phyloP scores from a whole-genome alignment of 2,888 invertebrate species.

The Drosophila phalerata region DNA sequence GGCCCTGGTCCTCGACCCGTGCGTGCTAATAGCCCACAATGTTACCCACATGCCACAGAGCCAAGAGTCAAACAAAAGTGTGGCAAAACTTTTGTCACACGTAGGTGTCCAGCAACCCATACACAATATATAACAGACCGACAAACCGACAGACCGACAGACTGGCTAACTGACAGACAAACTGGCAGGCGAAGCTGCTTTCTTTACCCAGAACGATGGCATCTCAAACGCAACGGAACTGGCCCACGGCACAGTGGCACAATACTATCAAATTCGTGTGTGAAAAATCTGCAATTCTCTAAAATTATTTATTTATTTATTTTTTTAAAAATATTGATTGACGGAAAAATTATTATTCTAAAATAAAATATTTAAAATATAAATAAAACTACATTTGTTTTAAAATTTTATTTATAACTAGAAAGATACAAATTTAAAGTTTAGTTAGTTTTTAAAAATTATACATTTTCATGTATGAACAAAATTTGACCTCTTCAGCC shows the following conservation, averaged over 20 bases:
- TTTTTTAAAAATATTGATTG: too few relatives aligned
- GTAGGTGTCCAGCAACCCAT: slow-evolving; percentile 66
- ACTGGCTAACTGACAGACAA: slow-evolving; percentile 19
- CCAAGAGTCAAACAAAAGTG: slow-evolving; percentile 70
- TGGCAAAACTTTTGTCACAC: slow-evolving; percentile 80
- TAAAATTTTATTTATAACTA: not conserved
- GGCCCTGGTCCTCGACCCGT: slow-evolving; percentile 41
- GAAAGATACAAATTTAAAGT: too few relatives aligned
- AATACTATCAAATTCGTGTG: not conserved
- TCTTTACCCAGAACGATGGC: slow-evolving; percentile 80
- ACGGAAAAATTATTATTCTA: too few relatives aligned
- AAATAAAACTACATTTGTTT: not conserved
- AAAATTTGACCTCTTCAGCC: not conserved
- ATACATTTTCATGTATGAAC: not conserved
- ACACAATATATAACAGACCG: slow-evolving; percentile 69
- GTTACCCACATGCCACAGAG: slow-evolving; percentile 71
- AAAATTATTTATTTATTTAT: too few relatives aligned
- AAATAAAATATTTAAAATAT: not conserved
- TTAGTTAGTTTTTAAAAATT: not conserved
- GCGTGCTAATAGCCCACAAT: slow-evolving; percentile 80
- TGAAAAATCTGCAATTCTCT: too few relatives aligned
- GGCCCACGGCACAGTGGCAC: slow-evolving; percentile 14
- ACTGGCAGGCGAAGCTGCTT: slow-evolving; percentile 56
- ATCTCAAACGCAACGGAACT: slow-evolving; percentile 60
- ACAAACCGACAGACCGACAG: slow-evolving; percentile 8